Percentiles rank a stretch among this genome's conserved stretches.
These are phyloP conservation scores for Harmothoe impar DNA, from an alignment of 2,888 invertebrate genomes.

Conservation along the genomic window DNA sequence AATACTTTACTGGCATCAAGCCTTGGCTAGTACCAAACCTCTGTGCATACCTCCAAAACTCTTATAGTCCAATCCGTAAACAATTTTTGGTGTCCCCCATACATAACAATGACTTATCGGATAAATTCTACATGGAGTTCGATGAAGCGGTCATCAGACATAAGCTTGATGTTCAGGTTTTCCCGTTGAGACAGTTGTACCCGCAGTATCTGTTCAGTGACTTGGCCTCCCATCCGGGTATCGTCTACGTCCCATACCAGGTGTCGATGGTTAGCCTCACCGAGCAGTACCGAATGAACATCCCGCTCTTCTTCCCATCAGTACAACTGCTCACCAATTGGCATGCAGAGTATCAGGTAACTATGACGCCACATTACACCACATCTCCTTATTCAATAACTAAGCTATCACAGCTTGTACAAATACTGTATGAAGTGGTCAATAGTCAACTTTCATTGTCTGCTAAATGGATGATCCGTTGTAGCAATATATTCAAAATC, in stretches of 20 bases:
- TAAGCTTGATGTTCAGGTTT: slow-evolving; percentile 67
- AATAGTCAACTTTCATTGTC: too few relatives aligned
- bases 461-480: too few relatives aligned
- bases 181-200: slow-evolving; percentile 71
- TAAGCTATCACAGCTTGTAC: too few relatives aligned
- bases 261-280: slow-evolving; percentile 73
- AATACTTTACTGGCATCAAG: slow-evolving; percentile 72
- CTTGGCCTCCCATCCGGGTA: slow-evolving; percentile 70
- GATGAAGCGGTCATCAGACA: slow-evolving; percentile 68
- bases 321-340: slow-evolving; percentile 71
- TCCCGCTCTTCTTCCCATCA: slow-evolving; percentile 72
- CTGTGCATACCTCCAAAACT: slow-evolving; percentile 69
- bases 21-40: slow-evolving; percentile 71
- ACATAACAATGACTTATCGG: slow-evolving; percentile 70
- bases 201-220: slow-evolving; percentile 71
- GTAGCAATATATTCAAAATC: too few relatives aligned
- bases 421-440: too few relatives aligned
- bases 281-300: slow-evolving; percentile 72
- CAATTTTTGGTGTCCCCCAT: slow-evolving; percentile 72
- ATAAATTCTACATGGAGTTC: slow-evolving; percentile 70
- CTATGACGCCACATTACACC: too few relatives aligned
- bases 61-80: slow-evolving; percentile 69
- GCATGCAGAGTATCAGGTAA: slow-evolving; percentile 70
- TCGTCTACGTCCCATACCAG: slow-evolving; percentile 73
- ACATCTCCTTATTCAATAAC: too few relatives aligned